A percentile compares a stretch with the other conserved stretches of the same genome.
Conservation (phyloP, 2,797 vertebrate species). For the Poecile montanus region DNA sequence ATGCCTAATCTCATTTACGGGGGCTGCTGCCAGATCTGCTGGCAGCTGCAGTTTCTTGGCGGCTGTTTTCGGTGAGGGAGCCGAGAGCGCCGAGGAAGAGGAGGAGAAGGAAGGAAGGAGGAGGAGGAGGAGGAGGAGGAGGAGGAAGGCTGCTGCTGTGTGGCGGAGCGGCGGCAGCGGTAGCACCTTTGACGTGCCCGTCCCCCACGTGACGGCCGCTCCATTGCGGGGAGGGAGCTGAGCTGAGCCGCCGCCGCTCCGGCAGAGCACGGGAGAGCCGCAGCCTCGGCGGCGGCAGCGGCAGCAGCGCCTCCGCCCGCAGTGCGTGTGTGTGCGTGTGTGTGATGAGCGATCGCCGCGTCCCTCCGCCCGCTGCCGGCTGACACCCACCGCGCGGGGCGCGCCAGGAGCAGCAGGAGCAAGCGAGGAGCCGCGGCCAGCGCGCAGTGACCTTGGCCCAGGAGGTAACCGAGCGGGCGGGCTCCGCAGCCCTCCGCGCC, state of each 20-base stretch:
- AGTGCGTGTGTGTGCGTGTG: slow-evolving; percentile 27
- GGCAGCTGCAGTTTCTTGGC: slow-evolving; percentile 29
- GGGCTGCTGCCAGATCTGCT: slow-evolving; percentile 7
- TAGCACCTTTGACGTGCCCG: slow-evolving; percentile 69
- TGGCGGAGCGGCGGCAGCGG: slow-evolving; percentile 10
- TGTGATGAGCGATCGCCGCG: slow-evolving; percentile 72
- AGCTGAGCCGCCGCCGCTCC: slow-evolving; percentile 44
- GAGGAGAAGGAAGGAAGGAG: neutral
- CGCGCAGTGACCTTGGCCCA: slow-evolving; percentile 76
- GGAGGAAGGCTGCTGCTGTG: neutral
- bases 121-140: neutral
- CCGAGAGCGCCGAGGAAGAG: neutral
- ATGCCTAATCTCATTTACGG: slow-evolving; percentile 29
- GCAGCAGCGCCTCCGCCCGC: slow-evolving; percentile 30
- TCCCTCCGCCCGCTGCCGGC: slow-evolving; percentile 69
- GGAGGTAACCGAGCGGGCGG: slow-evolving; percentile 59
- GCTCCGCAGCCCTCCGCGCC: neutral
- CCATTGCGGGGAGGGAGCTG: slow-evolving; percentile 66
- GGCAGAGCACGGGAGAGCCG: slow-evolving; percentile 52
- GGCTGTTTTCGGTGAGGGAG: neutral
- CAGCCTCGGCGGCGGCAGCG: slow-evolving; percentile 27
- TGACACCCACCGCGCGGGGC: slow-evolving; percentile 67
- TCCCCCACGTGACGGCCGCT: slow-evolving; percentile 76
- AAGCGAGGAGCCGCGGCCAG: slow-evolving; percentile 13
- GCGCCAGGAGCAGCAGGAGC: slow-evolving; percentile 31